These are phyloP conservation scores for Microcebus lehilahytsara DNA, from an alignment of 2,113 vertebrate genomes.

Conservation along the genomic window DNA sequence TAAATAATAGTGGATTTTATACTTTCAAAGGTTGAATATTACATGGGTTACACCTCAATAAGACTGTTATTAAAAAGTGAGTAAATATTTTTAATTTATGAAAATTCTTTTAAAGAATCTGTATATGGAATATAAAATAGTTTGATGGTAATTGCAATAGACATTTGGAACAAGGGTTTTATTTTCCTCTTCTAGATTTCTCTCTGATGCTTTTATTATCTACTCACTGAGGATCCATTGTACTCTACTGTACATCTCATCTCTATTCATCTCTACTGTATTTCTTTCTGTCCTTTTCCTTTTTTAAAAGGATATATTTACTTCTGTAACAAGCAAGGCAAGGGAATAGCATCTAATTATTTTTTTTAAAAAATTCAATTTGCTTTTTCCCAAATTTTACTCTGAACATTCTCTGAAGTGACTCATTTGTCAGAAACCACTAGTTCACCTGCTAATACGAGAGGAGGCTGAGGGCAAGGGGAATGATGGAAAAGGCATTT, in stretches of 20 bases:
- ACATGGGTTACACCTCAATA: neutral
- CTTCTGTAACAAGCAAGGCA: neutral
- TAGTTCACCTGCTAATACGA: neutral
- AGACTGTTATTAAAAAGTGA: neutral
- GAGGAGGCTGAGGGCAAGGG: neutral
- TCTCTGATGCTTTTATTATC: neutral
- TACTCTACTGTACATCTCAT: neutral
- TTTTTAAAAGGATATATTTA: neutral
- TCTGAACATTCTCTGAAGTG: neutral
- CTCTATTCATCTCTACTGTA: neutral
- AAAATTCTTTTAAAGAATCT: neutral
- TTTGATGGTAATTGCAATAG: neutral
- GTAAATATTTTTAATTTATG: neutral
- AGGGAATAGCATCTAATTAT: neutral
- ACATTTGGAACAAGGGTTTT: neutral
- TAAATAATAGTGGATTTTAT: neutral
- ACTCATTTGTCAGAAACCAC: neutral
- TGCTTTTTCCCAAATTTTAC: neutral
- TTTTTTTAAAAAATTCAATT: neutral
- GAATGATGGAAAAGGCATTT: neutral
- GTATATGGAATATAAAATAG: neutral
- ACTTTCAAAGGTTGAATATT: neutral
- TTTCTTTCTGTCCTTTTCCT: neutral
- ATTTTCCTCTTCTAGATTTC: neutral
- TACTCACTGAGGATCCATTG: neutral